Evolutionary conservation across 2,888 invertebrate species (phyloP), one percentile per base, ranked within the genome.

Genomic region (Merodon equestris): DNA sequence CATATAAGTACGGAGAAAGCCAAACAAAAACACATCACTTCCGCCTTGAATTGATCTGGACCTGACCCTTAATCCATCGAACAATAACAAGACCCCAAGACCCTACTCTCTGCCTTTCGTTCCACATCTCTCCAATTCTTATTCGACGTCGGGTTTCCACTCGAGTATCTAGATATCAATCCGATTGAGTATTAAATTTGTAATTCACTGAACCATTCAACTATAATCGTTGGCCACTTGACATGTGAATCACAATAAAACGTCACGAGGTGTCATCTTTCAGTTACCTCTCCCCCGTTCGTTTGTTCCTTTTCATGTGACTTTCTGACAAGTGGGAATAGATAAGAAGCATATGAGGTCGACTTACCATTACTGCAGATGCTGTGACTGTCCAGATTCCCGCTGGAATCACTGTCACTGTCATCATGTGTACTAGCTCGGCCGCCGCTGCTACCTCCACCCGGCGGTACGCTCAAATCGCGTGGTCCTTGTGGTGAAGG

Each of bases 371-470:
- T 84, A 74, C 84, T 84, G 50, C 84, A 84, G 64, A 84, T 82
- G 79, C 84, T 84, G 48, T 84, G 83, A 82, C 84, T 84, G 82
- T 84, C 84, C 47, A 84, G 74, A 75, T 88, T 84, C 85, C 88
- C 89, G 81, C 88, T 88, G 60, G 87, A 87, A 72, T 89, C 89
- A 83, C 89, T 89, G 82, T 89, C 89, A 83, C 89, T 89, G 72
- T 89, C 89, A 70, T 88, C 89, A 74, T 88, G 86, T 42, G 87
- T 86, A 82, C 87, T 86, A 51, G 87, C 87, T 76, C 87, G 86
- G 75, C 88, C 87, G 18, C 88, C 88, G 70, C 88, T 87, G 74
- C 77, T 71, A 44, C 77, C 73, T 17, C 79, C 79, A 12, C 79
- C 79, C 34, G 71, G 75, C 40, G 83, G 84, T 36, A 85, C 83